These are phyloP conservation scores for Hiodon tergisus DNA, from an alignment of 2,113 vertebrate species.

Conservation along the genomic window DNA sequence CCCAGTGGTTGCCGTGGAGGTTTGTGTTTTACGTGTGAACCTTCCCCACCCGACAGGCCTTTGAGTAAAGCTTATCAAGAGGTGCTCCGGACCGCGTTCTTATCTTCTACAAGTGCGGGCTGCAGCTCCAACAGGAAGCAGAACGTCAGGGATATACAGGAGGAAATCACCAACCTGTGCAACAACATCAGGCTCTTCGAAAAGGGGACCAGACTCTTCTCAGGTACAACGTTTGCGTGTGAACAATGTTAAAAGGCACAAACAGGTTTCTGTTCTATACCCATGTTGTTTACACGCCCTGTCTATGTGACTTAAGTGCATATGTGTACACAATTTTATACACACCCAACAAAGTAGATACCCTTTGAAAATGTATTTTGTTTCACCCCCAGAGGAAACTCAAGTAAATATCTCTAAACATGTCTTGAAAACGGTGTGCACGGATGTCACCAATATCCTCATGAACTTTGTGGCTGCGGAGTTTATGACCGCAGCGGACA, in stretches of 20 bases:
- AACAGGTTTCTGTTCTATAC: too few species aligned
- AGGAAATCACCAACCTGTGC: slow-evolving; percentile 85
- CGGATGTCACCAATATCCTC: slow-evolving; percentile 84
- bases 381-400: slow-evolving; percentile 74
- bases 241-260: too few species aligned
- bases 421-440: slow-evolving; percentile 82
- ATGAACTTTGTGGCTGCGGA: slow-evolving; percentile 87
- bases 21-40: not conserved
- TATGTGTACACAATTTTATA: not conserved
- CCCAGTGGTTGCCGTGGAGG: too few species aligned
- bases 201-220: slow-evolving; percentile 80
- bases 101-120: slow-evolving; percentile 70
- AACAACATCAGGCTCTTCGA: slow-evolving; percentile 89
- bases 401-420: slow-evolving; percentile 79
- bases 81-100: slow-evolving; percentile 76
- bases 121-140: slow-evolving; percentile 77
- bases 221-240: slow-evolving; percentile 57
- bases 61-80: slow-evolving; percentile 83
- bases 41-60: slow-evolving; percentile 60
- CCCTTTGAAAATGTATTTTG: slow-evolving; percentile 20
- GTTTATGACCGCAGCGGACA: slow-evolving; percentile 83
- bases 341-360: not conserved
- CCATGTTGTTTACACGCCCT: too few species aligned
- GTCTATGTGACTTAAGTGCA: not conserved
- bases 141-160: slow-evolving; percentile 88